Conservation (phyloP, 2,888 invertebrate species). For the Thelaira solivaga region DNA sequence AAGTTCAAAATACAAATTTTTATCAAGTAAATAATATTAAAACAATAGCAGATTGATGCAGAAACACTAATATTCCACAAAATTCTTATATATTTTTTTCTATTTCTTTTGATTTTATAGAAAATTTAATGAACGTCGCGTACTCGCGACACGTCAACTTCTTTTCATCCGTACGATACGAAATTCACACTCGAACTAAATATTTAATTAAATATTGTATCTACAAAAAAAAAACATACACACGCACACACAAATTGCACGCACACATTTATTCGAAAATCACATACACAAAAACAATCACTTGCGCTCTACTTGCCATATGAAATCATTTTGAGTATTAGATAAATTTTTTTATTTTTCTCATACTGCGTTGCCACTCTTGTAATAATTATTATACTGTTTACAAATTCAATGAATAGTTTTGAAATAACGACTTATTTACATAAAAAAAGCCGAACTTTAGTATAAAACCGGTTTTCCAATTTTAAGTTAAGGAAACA, state of each 20-base stretch:
- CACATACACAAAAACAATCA: neutral
- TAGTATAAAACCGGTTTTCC: no score
- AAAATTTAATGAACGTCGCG: slow-evolving; percentile 65
- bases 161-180: slow-evolving; percentile 74
- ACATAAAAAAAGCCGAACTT: no score
- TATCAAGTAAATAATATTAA: neutral
- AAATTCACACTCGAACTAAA: slow-evolving; percentile 77
- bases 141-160: slow-evolving; percentile 67
- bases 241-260: neutral
- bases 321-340: neutral
- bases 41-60: neutral
- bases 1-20: neutral
- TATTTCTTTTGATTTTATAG: slow-evolving; percentile 35
- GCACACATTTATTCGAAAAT: neutral
- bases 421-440: no score
- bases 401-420: no score
- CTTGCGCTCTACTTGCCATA: neutral
- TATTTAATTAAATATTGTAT: slow-evolving; percentile 39
- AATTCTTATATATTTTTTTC: slow-evolving; percentile 12
- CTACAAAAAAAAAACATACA: neutral
- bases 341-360: no score
- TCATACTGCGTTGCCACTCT: no score
- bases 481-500: no score
- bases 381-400: no score
- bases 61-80: neutral